These are phyloP conservation scores for Oscheius sp. DNA, from an alignment of 2,888 invertebrate species.

Conservation along the genomic window DNA sequence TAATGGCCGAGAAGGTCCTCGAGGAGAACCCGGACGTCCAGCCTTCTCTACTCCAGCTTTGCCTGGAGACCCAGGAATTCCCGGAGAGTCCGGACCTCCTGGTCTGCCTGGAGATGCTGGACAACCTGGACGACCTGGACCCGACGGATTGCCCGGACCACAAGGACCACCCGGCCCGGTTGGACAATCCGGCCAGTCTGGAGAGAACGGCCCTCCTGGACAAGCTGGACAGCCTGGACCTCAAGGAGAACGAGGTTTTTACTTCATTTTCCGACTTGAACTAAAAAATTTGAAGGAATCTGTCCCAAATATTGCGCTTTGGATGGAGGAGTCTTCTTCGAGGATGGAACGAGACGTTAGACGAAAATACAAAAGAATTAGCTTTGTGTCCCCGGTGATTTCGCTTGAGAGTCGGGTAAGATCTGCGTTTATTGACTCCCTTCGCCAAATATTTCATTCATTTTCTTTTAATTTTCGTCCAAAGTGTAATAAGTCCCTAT, in stretches of 20 bases:
- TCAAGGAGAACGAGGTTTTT: constrained; percentile 53
- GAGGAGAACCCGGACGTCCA: constrained; percentile 69
- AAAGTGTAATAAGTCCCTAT: constrained; percentile 15
- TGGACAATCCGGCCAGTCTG: constrained; percentile 54
- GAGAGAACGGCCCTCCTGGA: constrained; percentile 57
- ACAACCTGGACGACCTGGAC: constrained; percentile 56
- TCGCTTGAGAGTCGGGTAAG: constrained; percentile 19
- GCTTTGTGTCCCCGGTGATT: constrained; percentile 38
- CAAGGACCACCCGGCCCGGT: constrained; percentile 60
- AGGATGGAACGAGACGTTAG: constrained; percentile 47
- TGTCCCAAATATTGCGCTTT: constrained; percentile 52
- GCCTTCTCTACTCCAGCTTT: constrained; percentile 68
- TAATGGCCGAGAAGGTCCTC: constrained; percentile 64
- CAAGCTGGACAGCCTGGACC: constrained; percentile 61
- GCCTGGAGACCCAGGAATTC: constrained; percentile 69
- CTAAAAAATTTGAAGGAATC: constrained; percentile 37
- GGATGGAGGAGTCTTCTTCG: constrained; percentile 51
- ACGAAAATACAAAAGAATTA: too few relatives aligned
- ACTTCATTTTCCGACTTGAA: neutral
- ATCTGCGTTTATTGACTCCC: neutral
- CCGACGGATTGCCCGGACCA: constrained; percentile 59
- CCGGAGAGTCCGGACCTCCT: constrained; percentile 66
- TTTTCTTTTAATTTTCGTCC: neutral
- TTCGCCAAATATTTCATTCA: neutral
- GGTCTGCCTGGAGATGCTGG: constrained; percentile 67